phyloP scores from a whole-genome alignment of 2,113 vertebrate genomes.

The Okapia johnstoni region DNA sequence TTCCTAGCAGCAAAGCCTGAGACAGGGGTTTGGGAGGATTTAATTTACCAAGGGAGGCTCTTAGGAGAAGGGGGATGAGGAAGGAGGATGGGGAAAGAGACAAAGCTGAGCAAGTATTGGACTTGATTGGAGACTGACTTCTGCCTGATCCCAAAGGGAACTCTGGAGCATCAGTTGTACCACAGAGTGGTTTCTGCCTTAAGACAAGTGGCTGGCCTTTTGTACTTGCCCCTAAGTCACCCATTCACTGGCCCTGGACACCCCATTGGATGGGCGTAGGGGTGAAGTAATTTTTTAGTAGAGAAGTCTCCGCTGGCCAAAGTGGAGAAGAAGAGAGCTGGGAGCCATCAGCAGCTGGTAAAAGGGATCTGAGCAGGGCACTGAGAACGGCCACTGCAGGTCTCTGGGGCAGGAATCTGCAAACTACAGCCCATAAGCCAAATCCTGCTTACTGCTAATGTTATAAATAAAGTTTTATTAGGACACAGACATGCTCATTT shows the following conservation, averaged over 20 bases:
- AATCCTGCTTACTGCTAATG: neutral
- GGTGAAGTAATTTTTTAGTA: neutral
- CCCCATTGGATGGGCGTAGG: neutral
- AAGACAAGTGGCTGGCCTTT: neutral
- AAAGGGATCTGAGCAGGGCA: neutral
- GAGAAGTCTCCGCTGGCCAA: neutral
- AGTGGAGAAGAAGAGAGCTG: neutral
- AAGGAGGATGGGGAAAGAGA: too few relatives aligned
- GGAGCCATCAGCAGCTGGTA: neutral
- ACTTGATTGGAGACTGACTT: neutral
- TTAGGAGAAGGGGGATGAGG: neutral
- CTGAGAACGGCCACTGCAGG: accelerated
- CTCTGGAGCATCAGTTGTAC: neutral
- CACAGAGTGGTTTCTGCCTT: neutral
- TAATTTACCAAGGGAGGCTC: neutral
- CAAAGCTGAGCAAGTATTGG: neutral
- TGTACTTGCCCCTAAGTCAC: neutral
- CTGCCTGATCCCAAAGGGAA: neutral
- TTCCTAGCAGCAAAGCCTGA: neutral
- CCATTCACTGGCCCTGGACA: neutral
- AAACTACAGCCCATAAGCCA: neutral
- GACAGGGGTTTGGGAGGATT: neutral
- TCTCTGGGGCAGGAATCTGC: neutral
- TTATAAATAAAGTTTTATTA: neutral
- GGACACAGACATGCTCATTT: neutral